Conservation (phyloP, 2,888 invertebrate genomes). For the Pachymerium ferrugineum region DNA sequence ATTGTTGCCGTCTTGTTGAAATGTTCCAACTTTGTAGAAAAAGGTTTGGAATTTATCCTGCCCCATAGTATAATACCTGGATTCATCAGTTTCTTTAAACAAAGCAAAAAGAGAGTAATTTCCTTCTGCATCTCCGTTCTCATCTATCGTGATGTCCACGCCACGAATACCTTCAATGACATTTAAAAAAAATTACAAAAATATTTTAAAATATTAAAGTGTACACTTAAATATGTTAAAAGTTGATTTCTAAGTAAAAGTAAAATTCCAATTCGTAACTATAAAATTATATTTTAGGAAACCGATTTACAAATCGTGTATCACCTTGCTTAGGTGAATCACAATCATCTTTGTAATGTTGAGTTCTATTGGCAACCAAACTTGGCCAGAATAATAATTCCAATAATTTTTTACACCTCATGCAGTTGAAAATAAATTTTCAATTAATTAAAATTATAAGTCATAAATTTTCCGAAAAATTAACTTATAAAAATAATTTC, state of each 20-base stretch:
- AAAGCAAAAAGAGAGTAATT: slow-evolving; percentile 82
- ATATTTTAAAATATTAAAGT: neutral
- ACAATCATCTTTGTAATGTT: too few relatives aligned
- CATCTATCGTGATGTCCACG: slow-evolving; percentile 82
- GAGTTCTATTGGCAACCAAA: too few relatives aligned
- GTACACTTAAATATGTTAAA: neutral
- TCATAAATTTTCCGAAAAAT: too few relatives aligned
- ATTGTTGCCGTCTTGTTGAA: neutral
- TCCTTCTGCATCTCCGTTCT: slow-evolving; percentile 82
- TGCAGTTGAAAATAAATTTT: too few relatives aligned
- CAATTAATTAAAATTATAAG: too few relatives aligned
- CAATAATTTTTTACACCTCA: too few relatives aligned
- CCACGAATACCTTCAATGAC: slow-evolving; percentile 77
- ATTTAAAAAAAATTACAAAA: neutral
- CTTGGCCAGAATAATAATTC: too few relatives aligned
- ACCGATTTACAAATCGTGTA: too few relatives aligned
- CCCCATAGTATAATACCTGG: neutral
- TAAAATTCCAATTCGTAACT: too few relatives aligned
- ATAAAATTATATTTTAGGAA: too few relatives aligned
- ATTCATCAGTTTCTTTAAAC: slow-evolving; percentile 36
- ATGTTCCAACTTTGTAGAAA: slow-evolving; percentile 31
- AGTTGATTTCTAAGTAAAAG: neutral
- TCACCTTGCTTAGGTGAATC: too few relatives aligned
- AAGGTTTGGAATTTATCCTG: neutral
- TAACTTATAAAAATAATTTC: too few relatives aligned